Conservation (phyloP, 2,888 invertebrate genomes). For the Eutolmus rufibarbis region DNA sequence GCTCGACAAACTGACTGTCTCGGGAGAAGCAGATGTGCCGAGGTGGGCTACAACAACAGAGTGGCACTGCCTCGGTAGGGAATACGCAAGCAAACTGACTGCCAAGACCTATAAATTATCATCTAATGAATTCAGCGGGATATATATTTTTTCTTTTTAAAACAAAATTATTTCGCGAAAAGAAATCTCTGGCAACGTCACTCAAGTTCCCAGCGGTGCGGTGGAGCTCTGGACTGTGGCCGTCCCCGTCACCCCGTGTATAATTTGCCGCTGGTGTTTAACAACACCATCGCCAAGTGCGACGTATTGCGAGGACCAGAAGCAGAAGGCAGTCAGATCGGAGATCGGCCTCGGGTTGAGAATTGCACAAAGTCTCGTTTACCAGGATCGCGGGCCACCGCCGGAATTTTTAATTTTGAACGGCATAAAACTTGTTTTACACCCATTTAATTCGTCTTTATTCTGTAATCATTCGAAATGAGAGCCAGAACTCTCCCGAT, state of each 20-base stretch:
- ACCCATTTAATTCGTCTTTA: conserved; percentile 1
- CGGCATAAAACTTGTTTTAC: conserved; percentile 3
- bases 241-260: neutral
- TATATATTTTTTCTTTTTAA: neutral
- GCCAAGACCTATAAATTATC: neutral
- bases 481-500: neutral
- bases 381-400: neutral
- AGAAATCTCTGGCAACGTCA: neutral
- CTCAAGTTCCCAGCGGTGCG: neutral
- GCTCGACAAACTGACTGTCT: neutral
- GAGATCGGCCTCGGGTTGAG: neutral
- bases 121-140: neutral
- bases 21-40: conserved; percentile 35
- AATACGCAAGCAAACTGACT: neutral
- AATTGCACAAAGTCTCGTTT: neutral
- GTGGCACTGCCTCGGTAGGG: neutral
- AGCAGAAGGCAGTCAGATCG: neutral
- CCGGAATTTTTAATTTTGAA: conserved; percentile 1
- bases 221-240: neutral
- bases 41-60: neutral
- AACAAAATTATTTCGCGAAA: neutral
- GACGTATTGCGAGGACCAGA: neutral
- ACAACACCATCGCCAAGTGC: neutral
- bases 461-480: conserved; percentile 6
- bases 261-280: neutral